Evolutionary conservation across 2,797 vertebrate species (phyloP), one percentile per base, ranked within the genome.

Genomic region (Sebastes hubbsi): DNA sequence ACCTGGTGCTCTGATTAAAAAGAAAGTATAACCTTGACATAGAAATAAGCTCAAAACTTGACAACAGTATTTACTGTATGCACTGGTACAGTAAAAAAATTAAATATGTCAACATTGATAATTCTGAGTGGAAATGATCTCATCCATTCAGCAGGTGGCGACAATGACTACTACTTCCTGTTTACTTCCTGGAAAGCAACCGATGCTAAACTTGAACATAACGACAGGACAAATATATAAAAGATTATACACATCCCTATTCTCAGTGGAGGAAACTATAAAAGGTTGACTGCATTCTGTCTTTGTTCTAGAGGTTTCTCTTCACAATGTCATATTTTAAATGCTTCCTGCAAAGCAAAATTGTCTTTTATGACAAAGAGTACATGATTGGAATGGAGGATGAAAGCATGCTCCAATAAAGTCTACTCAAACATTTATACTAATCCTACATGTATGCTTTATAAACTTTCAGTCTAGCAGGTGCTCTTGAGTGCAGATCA

Each of bases 141-240:
- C 67, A 80, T 25, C 60, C 11, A 38, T 52, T 76, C 58, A 80
- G 46, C 56, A 56, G 12, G 27, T 27, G 25, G 71, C 30, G 38
- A 77, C 73, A 75, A 84, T 77, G 59, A 65, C 22, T 12, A 63
- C 60, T 0, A 68, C 25, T 65, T 87, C 78, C 38, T 74, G 69
- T 82, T 85, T 68, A 80, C 36, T 20, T 83, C 72, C 72, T 81
- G 59, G 13, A 79, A 68, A 81, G 27, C 24, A 64, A 10, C 30
- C 16, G 13, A 16, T n/a, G 34, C 14, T 64, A 72, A 68, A 69
- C 25, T 18, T 14, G 2, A 8, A 58, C 11, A 38, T 18, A 36
- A 79, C n/a, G 2, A 60, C 29, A 2, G n/a, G 24, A 73, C 6
- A 25, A 29, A 58, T 59, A 9, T 3, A 60, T 42, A 38, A 56